Evolutionary conservation across 2,888 invertebrate species (phyloP), one percentile per base, ranked within the genome.

Genomic region (Thereva unica): DNA sequence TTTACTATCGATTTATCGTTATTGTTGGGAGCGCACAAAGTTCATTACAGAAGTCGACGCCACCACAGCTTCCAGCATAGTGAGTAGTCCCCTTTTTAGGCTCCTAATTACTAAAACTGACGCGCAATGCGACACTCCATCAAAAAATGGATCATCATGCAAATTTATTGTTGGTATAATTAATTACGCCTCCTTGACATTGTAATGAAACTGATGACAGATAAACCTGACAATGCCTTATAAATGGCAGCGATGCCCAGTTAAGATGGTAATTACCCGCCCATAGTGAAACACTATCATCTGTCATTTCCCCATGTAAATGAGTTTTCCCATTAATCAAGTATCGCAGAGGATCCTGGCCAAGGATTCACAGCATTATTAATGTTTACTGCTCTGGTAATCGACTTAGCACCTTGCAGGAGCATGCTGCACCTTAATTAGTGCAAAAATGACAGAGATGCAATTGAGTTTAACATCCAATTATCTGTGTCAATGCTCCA

Each of bases 221-320:
- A 63, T 67, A 67, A 63, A 45, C 55, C 67, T 55, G 55, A 47
- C 67, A 64, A 67, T 67, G 67, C 56, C 52, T 67, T 64, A 67
- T 67, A 67, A 67, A 67, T 67, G 63, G 63, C 49, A 64, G 56
- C 50, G 67, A 67, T 67, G 56, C 64, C 56, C 52, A 45, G 56
- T 67, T 67, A 56, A 50, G 50, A 67, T 67, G 67, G 59, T 67
- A 63, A 64, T 64, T 67, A 67, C 54, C 55, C 63, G 10, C 49
- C 64, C 64, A 54, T 47, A 49, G 49, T 65, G 63, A 47, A 67
- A 63, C 67, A 67, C 64, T 61, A 64, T 67, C 67, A 67, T 67
- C 64, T 67, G 59, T 59, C 66, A 66, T 53, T 66, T 59, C 66
- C 50, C 66, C 66, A 66, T 66, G 66, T 66, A 59, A 66, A 66